phyloP scores from a whole-genome alignment of 2,113 vertebrate species.

The Oncorhynchus gorbuscha region DNA sequence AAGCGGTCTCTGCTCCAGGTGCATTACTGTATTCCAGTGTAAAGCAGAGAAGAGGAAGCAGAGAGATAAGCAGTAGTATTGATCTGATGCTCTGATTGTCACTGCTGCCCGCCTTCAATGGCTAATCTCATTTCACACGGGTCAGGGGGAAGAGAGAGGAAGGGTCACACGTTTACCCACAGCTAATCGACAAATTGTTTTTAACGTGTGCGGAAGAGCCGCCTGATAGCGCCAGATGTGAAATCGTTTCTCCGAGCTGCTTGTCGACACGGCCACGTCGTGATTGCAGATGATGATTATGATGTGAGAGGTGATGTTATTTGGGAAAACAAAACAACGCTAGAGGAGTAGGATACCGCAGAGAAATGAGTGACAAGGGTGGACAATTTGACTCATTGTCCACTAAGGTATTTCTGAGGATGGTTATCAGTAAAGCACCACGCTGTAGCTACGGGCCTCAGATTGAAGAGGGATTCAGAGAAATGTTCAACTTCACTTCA shows the following conservation, averaged over 20 bases:
- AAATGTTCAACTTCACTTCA: not conserved
- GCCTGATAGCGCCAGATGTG: conserved; percentile 21
- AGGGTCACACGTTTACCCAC: conserved; percentile 40
- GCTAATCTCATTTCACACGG: conserved; percentile 67
- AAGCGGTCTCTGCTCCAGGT: conserved; percentile 63
- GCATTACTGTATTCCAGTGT: conserved; percentile 63
- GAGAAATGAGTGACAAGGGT: not conserved
- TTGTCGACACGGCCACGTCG: conserved; percentile 8
- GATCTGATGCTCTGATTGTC: conserved; percentile 69
- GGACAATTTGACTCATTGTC: not conserved
- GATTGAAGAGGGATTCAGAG: not conserved
- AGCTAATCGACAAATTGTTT: conserved; percentile 60
- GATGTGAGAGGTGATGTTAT: conserved; percentile 4
- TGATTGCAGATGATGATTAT: not conserved
- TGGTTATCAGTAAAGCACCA: not conserved
- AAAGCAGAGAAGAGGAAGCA: conserved; percentile 27
- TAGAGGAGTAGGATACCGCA: not conserved
- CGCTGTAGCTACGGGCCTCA: no score
- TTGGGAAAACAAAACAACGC: not conserved
- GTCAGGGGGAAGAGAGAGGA: conserved; percentile 60
- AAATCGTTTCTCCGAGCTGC: conserved; percentile 52
- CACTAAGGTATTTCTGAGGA: not conserved
- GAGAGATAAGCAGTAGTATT: conserved; percentile 69
- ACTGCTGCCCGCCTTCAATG: conserved; percentile 59
- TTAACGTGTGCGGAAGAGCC: conserved; percentile 35